Percentiles rank a stretch among this genome's conserved stretches.
Conservation (phyloP, 2,888 invertebrate genomes). For the Phorcus lineatus region DNA sequence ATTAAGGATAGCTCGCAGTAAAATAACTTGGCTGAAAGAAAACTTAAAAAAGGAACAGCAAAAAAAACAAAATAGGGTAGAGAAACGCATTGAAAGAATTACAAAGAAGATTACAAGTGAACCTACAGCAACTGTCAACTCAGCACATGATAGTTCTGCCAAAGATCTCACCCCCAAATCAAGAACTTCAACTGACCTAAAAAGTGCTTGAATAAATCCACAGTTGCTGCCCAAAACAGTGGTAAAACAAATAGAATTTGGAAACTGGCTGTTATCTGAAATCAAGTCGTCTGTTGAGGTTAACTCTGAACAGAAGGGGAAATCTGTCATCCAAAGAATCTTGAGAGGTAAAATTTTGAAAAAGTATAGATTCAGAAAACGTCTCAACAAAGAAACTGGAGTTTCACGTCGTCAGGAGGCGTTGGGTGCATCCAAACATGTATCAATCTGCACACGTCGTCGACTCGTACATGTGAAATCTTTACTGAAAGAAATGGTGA, state of each 20-base stretch:
- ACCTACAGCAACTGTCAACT: background rate
- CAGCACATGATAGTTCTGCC: background rate
- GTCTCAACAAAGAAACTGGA: slow-evolving; percentile 22
- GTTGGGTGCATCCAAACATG: background rate
- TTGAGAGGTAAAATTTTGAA: slow-evolving; percentile 16
- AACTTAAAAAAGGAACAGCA: background rate
- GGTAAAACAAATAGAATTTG: slow-evolving; percentile 3
- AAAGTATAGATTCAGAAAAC: slow-evolving; percentile 29
- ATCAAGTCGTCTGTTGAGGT: background rate
- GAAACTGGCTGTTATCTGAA: slow-evolving; percentile 22
- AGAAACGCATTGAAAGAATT: background rate
- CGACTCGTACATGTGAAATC: background rate
- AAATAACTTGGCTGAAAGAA: slow-evolving; percentile 5
- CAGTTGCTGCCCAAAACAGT: background rate
- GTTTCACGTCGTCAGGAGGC: background rate
- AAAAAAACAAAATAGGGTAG: background rate
- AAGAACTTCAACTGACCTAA: slow-evolving; percentile 8
- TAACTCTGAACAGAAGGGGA: background rate
- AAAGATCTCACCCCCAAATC: background rate
- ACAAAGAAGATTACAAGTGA: background rate
- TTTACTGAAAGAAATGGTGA: background rate
- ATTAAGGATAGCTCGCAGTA: background rate
- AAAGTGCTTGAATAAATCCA: slow-evolving; percentile 19
- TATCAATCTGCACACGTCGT: background rate
- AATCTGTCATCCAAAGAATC: slow-evolving; percentile 3